These are phyloP conservation scores for Machimus rusticus DNA, from an alignment of 2,888 invertebrate genomes.

Conservation along the genomic window DNA sequence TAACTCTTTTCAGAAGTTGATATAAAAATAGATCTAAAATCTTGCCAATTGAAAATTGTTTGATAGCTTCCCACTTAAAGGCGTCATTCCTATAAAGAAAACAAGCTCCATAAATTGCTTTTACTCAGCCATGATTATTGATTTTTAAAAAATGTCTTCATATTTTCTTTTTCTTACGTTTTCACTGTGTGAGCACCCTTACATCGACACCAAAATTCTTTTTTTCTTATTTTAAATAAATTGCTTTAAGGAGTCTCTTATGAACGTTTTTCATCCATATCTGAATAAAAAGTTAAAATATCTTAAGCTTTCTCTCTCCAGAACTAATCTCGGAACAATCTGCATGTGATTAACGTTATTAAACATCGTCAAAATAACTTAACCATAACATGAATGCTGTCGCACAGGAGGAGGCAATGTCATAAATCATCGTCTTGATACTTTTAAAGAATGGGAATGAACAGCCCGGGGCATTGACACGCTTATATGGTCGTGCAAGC, in stretches of 20 bases:
- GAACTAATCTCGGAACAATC: not conserved
- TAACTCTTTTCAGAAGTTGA: not conserved
- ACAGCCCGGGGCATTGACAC: not conserved
- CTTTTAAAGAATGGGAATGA: not conserved
- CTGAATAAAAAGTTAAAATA: not conserved
- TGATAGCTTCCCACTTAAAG: not conserved
- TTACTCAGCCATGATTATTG: not conserved
- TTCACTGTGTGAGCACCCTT: not conserved
- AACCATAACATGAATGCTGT: not conserved
- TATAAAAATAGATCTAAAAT: not conserved
- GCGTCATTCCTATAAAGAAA: not conserved
- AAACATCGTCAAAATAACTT: not conserved
- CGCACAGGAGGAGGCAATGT: not conserved
- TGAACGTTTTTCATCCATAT: not conserved
- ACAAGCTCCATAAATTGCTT: not conserved
- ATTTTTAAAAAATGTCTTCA: not conserved
- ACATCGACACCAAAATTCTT: not conserved
- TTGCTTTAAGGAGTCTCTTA: not conserved
- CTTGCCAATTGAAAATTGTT: not conserved
- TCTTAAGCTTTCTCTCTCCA: not conserved
- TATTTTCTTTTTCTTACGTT: not conserved
- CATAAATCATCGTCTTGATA: not conserved
- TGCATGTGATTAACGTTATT: not conserved
- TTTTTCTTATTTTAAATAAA: not conserved
- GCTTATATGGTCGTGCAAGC: not conserved